These are phyloP conservation scores for Oxytorus armatus DNA, from an alignment of 2,888 invertebrate genomes.

Conservation along the genomic window DNA sequence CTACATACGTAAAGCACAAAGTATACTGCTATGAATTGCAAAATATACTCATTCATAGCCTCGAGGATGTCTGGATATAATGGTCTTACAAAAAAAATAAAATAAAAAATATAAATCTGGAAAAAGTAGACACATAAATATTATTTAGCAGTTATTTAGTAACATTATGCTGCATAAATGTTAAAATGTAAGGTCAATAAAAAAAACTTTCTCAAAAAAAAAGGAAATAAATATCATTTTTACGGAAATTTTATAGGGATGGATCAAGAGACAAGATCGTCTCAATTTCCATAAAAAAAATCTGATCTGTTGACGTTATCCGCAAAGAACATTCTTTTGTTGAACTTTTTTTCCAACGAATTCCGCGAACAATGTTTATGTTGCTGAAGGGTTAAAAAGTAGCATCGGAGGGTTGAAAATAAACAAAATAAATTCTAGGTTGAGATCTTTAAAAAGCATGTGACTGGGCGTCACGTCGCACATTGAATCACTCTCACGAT, in stretches of 20 bases:
- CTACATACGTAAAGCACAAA: constrained; percentile 24
- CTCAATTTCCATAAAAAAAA: no score
- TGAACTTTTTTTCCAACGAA: no score
- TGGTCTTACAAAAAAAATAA: constrained; percentile 12
- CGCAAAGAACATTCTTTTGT: no score
- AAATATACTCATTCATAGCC: constrained; percentile 36
- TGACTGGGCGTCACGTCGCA: no score
- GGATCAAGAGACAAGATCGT: no score
- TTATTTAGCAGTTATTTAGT: constrained; percentile 3
- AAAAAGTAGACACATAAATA: background rate
- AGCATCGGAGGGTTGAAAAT: background rate
- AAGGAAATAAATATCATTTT: no score
- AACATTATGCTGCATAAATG: constrained; percentile 27
- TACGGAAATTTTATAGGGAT: no score
- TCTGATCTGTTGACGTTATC: no score
- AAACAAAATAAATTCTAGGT: background rate
- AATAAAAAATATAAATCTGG: background rate
- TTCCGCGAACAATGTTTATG: no score
- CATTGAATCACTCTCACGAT: background rate
- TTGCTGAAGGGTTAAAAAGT: constrained; percentile 13
- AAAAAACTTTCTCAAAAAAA: no score
- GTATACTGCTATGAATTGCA: constrained; percentile 40
- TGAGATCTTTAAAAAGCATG: constrained; percentile 8
- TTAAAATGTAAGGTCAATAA: background rate
- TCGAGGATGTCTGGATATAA: constrained; percentile 19